These are phyloP conservation scores for Macrochelys suwanniensis DNA, from an alignment of 2,797 vertebrate genomes.

Conservation along the genomic window DNA sequence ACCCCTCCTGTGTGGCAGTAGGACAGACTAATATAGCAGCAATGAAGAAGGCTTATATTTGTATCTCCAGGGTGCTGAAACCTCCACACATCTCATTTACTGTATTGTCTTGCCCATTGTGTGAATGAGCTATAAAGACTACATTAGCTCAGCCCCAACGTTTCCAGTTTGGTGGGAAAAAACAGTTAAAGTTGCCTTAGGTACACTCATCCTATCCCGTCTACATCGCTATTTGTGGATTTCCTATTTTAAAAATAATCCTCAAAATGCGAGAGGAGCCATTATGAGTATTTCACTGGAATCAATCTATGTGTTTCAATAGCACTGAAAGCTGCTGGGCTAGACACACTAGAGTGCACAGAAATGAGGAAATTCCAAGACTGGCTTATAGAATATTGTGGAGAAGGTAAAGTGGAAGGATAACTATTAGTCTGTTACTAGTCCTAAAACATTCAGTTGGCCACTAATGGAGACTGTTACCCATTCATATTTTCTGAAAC, in stretches of 20 bases:
- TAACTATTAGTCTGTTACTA: not conserved
- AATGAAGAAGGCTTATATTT: slow-evolving; percentile 8
- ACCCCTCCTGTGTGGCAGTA: not conserved
- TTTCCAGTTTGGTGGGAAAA: slow-evolving; percentile 21
- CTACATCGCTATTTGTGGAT: slow-evolving; percentile 41
- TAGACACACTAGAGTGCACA: not conserved
- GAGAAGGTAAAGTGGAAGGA: not conserved
- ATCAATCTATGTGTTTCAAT: slow-evolving; percentile 7
- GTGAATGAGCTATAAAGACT: slow-evolving; percentile 26
- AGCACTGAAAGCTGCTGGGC: not conserved
- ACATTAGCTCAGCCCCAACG: not conserved
- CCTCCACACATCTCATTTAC: slow-evolving; percentile 19
- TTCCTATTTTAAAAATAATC: not conserved
- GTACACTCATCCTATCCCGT: slow-evolving; percentile 4
- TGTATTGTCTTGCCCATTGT: not conserved
- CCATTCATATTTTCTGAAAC: not conserved
- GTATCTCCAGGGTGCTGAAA: slow-evolving; percentile 29
- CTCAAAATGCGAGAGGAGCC: not conserved
- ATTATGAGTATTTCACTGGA: slow-evolving; percentile 23
- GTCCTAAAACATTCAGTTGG: not conserved
- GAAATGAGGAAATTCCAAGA: not conserved
- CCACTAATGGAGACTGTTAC: not conserved
- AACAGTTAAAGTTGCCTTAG: not conserved
- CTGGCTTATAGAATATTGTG: not conserved
- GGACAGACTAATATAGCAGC: not conserved